Base-by-base conservation (phyloP, 2,113 vertebrate species). In the Daboia siamensis region DNA sequence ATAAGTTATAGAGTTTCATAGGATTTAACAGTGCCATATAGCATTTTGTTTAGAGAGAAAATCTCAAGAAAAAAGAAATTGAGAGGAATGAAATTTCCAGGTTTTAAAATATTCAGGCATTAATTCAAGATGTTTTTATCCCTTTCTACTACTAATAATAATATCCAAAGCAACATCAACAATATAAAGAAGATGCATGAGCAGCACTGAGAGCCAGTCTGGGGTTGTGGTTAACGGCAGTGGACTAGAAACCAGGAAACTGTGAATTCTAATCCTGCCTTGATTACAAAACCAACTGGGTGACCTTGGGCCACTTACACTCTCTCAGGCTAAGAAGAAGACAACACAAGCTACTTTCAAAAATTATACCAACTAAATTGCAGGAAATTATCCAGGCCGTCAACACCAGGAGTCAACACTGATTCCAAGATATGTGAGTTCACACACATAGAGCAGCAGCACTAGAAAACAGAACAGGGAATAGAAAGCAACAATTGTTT, bases 1-100 rank as follows among this genome's bases (percentile, higher is more conserved):
- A 93, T 93, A 59, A 94, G 94, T 93, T 92, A 89, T 91, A 48
- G 39, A 39, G 26, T 51, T 95, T 54, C 84, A 95, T 26, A 86
- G 52, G 39, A 91, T 52, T 91, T 23, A 55, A 33, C 17, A 90
- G 48, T 24, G 29, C 61, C 54, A 1, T 48, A 6, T 48, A 6
- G 5, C 8, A 29, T 46, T 61, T 51, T 13, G 5, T 39, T 59
- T 89, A 26, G 13, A 44, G 44, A 48, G 3, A 69, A 51, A 48
- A 48, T 15, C 8, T 80, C n/a, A 39, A 33, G 13, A 74, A 74
- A 33, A 74, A 74, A n/a, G 69, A 80, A 80, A 80, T 44, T 80
- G 74, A 80, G 17, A 80, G 33, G 33, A 80, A 23, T 80, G 33
- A 44, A 33, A 44, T 44, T 44, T 44, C 33, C 33, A 80, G 33